A percentile compares a stretch with the other conserved stretches of the same genome.
Conservation (phyloP, 2,113 vertebrate species). For the Peromyscus californicus region DNA sequence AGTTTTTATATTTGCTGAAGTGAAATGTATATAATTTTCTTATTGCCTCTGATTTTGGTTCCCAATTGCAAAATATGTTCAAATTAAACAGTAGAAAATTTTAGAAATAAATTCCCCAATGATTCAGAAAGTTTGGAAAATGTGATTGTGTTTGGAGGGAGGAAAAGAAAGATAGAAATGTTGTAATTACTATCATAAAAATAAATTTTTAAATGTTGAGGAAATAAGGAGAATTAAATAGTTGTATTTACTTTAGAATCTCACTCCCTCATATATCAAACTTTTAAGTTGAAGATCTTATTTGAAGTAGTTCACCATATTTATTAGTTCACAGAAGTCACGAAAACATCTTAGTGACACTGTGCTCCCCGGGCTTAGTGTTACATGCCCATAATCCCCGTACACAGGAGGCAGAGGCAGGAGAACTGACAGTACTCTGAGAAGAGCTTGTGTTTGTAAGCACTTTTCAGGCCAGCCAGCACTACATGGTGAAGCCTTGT, state of each 20-base stretch:
- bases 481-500: background rate
- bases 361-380: background rate
- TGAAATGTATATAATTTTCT: background rate
- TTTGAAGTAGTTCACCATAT: conserved; percentile 1
- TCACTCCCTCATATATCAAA: background rate
- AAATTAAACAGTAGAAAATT: background rate
- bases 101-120: background rate
- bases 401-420: background rate
- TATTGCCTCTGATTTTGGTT: background rate
- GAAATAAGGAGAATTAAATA: background rate
- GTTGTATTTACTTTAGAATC: background rate
- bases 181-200: background rate
- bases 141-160: background rate
- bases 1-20: conserved; percentile 8
- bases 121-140: background rate
- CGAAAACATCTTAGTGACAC: background rate
- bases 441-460: background rate
- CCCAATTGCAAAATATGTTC: background rate
- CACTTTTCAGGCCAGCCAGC: background rate
- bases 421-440: no score
- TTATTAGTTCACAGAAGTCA: background rate
- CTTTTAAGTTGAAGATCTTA: background rate
- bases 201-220: background rate
- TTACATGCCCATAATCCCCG: background rate
- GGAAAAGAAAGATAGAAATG: background rate